Conservation (phyloP, 2,888 invertebrate species). For the Volucella inflata region DNA sequence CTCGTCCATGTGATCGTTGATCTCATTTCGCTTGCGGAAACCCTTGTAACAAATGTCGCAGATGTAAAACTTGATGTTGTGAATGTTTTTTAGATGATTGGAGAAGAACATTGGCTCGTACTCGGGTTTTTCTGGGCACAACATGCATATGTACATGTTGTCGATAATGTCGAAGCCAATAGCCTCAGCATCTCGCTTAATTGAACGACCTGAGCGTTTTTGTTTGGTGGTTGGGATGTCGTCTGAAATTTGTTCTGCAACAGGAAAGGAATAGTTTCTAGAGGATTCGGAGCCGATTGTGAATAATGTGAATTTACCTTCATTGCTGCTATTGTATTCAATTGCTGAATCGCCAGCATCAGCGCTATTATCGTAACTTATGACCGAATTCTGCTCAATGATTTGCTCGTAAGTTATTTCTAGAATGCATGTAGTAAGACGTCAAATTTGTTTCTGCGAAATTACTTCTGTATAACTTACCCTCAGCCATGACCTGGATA, state of each 20-base stretch:
- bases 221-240: conserved; percentile 11
- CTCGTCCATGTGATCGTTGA: conserved; percentile 87
- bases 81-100: conserved; percentile 86
- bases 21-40: conserved; percentile 86
- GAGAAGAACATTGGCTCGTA: conserved; percentile 86
- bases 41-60: conserved; percentile 89
- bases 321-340: conserved; percentile 47
- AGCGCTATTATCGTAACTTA: conserved; percentile 57
- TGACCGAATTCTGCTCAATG: conserved; percentile 63
- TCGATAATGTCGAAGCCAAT: conserved; percentile 80
- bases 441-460: neutral
- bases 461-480: conserved; percentile 4
- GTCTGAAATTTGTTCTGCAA: conserved; percentile 33
- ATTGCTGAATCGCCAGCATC: conserved; percentile 49
- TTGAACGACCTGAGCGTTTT: conserved; percentile 35
- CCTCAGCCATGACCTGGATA: conserved; percentile 55
- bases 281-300: neutral
- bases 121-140: conserved; percentile 78
- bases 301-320: conserved; percentile 17
- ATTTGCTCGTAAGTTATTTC: conserved; percentile 70
- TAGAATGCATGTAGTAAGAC: conserved; percentile 42
- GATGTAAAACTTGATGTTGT: conserved; percentile 88
- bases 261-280: neutral
- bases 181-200: conserved; percentile 31
- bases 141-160: conserved; percentile 84